Evolutionary conservation across 30 jellyfish, hydroid and myxozoan species (phyloP), one percentile per base, ranked within the genome.

Genomic region (Sanderia malayensis): DNA sequence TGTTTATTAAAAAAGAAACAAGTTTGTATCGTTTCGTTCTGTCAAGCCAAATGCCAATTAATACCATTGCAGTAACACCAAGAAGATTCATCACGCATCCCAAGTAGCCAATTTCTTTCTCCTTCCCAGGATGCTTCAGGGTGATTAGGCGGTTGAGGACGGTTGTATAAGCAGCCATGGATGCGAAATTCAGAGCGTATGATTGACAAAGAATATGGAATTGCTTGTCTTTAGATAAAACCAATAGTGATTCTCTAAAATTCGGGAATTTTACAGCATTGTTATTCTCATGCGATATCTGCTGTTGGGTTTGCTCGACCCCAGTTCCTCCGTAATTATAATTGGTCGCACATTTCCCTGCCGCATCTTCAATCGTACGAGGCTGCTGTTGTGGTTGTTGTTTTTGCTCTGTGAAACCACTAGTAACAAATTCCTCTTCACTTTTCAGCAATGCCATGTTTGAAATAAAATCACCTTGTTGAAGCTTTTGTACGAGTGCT

Each of bases 11-110:
- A 28, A 71, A 31, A 1, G 98, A 85, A 4, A 83, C 61, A 30
- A 45, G n/a, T 53, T 79, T 85, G 79, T 74, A 83, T 10, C 95
- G 71, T 29, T 73, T 79, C 46, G 93, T 72, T 31, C 58, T 76
- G 76, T 92, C 98, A 23, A 92, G 81, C 95, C 96, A 83, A 10
- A 92, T 59, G 24, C 98, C 98, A 70, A 86, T 79, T 59, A 92
- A 71, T 22, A 92, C 61, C 28, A 85, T 83, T 10, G 95, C 98
- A 72, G 86, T 46, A 23, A 92, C 46, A 21, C 98, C 98, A 18
- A 67, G 46, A 7, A 83, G 58, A 2, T 76, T 91, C 3, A 93
- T 84, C 3, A 92, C 81, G 32, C 79, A 77, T 0, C 98, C 98
- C 96, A 92, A 78, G 79, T 59, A 92, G 7, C 98, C 96, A 21